Evolutionary conservation across 23 tunicate genomes (phyloP).

Genomic region (Phallusia fumigata): DNA sequence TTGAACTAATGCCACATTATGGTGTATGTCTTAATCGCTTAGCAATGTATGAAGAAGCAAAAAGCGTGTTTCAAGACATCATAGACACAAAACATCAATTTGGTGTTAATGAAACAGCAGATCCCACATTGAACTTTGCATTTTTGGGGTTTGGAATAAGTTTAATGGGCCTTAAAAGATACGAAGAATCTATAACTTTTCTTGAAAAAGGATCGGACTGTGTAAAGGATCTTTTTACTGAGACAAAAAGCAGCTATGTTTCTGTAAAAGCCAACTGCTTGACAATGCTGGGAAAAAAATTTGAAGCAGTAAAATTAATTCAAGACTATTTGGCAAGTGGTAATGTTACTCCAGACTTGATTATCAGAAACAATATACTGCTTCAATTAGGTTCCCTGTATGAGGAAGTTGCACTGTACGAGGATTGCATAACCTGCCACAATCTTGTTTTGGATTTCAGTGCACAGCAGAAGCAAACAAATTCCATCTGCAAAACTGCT

Average conservation of each 20-base stretch:
- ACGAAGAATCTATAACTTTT: not conserved
- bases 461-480: not conserved
- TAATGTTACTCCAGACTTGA: not conserved
- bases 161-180: not conserved
- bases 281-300: not conserved
- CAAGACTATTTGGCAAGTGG: not conserved
- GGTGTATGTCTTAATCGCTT: not conserved
- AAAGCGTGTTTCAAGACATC: not conserved
- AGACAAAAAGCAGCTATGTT: not conserved
- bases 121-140: not conserved
- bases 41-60: not conserved
- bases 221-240: not conserved
- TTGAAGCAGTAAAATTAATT: not conserved
- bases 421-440: no score
- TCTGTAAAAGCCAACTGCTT: not conserved
- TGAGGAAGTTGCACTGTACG: no score
- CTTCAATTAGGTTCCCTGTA: not conserved
- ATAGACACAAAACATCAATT: not conserved
- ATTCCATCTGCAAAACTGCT: not conserved
- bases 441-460: not conserved
- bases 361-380: not conserved
- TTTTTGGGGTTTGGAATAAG: not conserved
- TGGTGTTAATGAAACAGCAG: not conserved
- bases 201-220: not conserved
- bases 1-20: not conserved